Conservation (phyloP, 2,888 invertebrate species). For the Tuta absoluta region DNA sequence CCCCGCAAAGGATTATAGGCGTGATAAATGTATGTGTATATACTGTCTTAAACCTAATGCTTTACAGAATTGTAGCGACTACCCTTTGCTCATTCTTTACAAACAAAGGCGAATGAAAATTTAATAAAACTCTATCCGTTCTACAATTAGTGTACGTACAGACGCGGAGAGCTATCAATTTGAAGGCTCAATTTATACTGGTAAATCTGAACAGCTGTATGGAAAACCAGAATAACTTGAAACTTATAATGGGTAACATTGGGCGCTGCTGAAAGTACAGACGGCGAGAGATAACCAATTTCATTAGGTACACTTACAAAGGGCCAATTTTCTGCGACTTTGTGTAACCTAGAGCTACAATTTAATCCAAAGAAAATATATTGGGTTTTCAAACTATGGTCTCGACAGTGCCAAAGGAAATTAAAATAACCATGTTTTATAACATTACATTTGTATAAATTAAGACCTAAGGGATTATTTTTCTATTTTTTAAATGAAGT, state of each 20-base stretch:
- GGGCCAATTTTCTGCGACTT: constrained; percentile 16
- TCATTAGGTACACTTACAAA: constrained; percentile 11
- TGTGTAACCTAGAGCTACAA: constrained; percentile 18
- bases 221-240: too few relatives aligned
- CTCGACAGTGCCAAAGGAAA: background rate
- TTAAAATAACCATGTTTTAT: background rate
- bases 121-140: constrained; percentile 12
- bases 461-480: background rate
- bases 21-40: too few relatives aligned
- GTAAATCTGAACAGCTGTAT: too few relatives aligned
- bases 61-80: background rate
- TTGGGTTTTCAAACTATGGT: background rate
- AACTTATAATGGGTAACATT: too few relatives aligned
- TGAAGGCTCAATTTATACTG: too few relatives aligned
- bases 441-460: background rate
- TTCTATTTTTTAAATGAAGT: background rate
- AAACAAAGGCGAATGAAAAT: background rate
- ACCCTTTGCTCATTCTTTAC: background rate
- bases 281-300: background rate
- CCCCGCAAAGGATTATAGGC: too few relatives aligned
- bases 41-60: too few relatives aligned
- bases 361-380: constrained; percentile 10
- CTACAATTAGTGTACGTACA: background rate
- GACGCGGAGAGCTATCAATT: too few relatives aligned
- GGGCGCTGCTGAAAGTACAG: background rate